Conservation (phyloP, 2,888 invertebrate genomes). For the Dryocosmus kuriphilus region DNA sequence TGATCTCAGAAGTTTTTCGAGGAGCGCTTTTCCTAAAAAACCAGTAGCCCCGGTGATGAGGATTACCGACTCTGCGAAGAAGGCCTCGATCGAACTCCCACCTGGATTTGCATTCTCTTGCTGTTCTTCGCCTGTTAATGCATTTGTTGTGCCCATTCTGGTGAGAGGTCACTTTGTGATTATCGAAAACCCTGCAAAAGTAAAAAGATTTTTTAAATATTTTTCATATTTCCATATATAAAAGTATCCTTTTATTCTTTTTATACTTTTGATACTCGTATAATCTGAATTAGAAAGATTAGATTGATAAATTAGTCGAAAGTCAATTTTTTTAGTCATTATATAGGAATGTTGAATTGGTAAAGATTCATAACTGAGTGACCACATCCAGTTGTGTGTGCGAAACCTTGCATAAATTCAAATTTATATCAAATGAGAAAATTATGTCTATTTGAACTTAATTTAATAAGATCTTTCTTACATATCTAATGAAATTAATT, state of each 20-base stretch:
- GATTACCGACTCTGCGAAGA: slow-evolving; percentile 80
- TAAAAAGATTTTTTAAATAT: too few species aligned
- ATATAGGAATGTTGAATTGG: not conserved
- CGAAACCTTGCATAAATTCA: not conserved
- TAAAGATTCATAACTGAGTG: too few species aligned
- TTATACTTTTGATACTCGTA: not conserved
- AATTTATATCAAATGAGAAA: not conserved
- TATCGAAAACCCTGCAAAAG: slow-evolving; percentile 52
- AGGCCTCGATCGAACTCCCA: slow-evolving; percentile 74
- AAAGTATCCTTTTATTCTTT: too few species aligned
- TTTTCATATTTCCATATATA: not conserved
- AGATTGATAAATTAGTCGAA: not conserved
- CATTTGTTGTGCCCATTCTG: slow-evolving; percentile 70
- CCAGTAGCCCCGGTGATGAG: slow-evolving; percentile 86
- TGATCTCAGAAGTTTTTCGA: slow-evolving; percentile 94
- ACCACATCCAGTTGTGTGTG: too few species aligned
- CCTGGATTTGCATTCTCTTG: slow-evolving; percentile 61
- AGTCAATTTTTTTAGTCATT: not conserved
- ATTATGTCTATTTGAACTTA: not conserved
- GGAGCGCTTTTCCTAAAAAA: slow-evolving; percentile 95
- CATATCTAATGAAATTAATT: not conserved
- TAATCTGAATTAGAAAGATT: not conserved
- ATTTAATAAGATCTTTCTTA: not conserved
- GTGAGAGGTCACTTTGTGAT: slow-evolving; percentile 49
- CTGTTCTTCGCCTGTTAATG: slow-evolving; percentile 64